Percentiles rank a stretch among this genome's conserved stretches.
Evolutionary conservation across 2,113 vertebrate genomes (phyloP).

Genomic region (Vidua macroura): DNA sequence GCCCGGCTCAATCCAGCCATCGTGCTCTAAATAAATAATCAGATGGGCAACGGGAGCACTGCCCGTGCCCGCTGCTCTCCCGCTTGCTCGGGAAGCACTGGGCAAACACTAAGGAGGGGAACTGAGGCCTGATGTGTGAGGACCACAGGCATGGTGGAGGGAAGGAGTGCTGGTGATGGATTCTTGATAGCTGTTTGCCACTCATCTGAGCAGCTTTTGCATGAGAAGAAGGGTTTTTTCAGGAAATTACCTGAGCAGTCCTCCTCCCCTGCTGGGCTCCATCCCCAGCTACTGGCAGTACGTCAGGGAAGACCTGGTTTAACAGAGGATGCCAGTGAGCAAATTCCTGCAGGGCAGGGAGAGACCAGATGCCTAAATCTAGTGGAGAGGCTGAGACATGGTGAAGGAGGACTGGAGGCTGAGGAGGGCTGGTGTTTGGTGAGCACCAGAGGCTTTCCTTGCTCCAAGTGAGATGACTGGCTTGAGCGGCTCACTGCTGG

Average conservation of each 20-base stretch:
- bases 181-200: not conserved
- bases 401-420: not conserved
- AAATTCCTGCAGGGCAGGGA: not conserved
- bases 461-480: accelerated
- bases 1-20: not conserved
- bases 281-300: accelerated
- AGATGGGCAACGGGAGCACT: not conserved
- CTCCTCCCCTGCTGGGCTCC: not conserved
- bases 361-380: not conserved
- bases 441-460: not conserved
- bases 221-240: not conserved
- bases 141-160: not conserved
- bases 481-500: not conserved
- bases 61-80: accelerated
- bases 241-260: not conserved
- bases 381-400: not conserved
- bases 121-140: not conserved
- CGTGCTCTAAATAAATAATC: slow-evolving; percentile 49
- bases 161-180: not conserved
- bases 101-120: not conserved
- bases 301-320: not conserved
- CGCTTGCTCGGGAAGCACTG: accelerated
- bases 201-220: not conserved
- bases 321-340: not conserved
- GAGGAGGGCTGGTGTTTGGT: not conserved